phyloP scores from a whole-genome alignment of 2,888 invertebrate species.

The Aphodius sticticus region DNA sequence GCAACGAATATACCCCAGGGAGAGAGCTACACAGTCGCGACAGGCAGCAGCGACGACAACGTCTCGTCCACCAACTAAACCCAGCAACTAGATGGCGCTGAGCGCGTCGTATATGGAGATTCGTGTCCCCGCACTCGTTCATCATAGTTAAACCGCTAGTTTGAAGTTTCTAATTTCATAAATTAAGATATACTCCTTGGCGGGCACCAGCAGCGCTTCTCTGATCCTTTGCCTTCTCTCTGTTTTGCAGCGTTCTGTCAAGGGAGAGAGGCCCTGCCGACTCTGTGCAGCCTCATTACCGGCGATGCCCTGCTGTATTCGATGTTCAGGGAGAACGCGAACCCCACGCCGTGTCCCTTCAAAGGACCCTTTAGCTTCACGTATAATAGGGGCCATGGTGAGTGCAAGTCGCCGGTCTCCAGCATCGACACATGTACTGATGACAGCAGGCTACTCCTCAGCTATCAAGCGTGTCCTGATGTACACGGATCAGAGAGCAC shows the following conservation, averaged over 20 bases:
- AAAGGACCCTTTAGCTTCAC: constrained; percentile 91
- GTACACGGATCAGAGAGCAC: constrained; percentile 90
- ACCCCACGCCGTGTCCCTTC: constrained; percentile 89
- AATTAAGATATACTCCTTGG: constrained; percentile 34
- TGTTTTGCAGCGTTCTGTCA: constrained; percentile 73
- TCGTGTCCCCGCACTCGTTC: constrained; percentile 28
- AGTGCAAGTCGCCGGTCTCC: constrained; percentile 88
- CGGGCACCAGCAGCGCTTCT: constrained; percentile 6
- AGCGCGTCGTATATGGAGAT: constrained; percentile 12
- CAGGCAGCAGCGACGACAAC: constrained; percentile 9
- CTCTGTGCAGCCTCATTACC: constrained; percentile 85
- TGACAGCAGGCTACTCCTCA: constrained; percentile 86
- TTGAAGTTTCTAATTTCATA: constrained; percentile 38
- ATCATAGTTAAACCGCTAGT: constrained; percentile 37
- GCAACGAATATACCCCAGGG: neutral
- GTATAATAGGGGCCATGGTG: constrained; percentile 90
- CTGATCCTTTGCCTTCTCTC: constrained; percentile 15
- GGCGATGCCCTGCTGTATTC: constrained; percentile 90
- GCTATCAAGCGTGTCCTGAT: constrained; percentile 94
- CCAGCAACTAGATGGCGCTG: neutral
- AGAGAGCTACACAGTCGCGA: neutral
- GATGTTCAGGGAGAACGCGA: constrained; percentile 88
- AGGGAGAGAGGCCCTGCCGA: constrained; percentile 76
- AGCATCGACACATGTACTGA: constrained; percentile 95
- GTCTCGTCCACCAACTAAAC: neutral